Conservation (phyloP, 1,140 invertebrate species). For the Wiebesia pumilae region DNA sequence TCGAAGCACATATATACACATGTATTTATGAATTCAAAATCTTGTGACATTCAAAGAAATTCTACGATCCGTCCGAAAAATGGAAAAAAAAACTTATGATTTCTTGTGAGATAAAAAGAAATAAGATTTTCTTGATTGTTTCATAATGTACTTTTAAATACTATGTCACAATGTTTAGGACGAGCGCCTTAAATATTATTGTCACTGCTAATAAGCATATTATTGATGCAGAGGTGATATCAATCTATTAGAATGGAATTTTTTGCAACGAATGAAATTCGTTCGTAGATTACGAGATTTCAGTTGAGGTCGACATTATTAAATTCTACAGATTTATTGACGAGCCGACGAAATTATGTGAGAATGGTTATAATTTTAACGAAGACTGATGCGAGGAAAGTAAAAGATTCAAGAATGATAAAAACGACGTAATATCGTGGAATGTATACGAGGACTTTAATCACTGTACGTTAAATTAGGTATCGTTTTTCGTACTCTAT, state of each 20-base stretch:
- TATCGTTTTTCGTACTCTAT: conserved; percentile 34
- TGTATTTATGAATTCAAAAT: conserved; percentile 27
- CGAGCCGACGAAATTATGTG: conserved; percentile 11
- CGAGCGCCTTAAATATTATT: conserved; percentile 45
- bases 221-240: background rate
- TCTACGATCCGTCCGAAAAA: conserved; percentile 49
- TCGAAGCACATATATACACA: conserved; percentile 10
- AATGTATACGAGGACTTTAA: conserved; percentile 37
- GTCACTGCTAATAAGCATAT: conserved; percentile 16
- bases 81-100: conserved; percentile 5
- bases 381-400: conserved; percentile 53
- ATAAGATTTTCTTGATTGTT: conserved; percentile 42
- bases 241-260: background rate
- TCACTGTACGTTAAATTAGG: conserved; percentile 28
- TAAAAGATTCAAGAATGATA: conserved; percentile 30
- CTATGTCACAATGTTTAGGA: conserved; percentile 16
- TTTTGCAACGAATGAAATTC: conserved; percentile 26
- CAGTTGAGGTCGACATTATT: conserved; percentile 3
- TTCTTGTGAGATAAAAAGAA: conserved; percentile 2
- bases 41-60: conserved; percentile 45
- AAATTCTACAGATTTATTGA: background rate
- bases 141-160: background rate
- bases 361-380: conserved; percentile 48
- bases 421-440: conserved; percentile 25
- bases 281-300: conserved; percentile 24